phyloP scores from a whole-genome alignment of 2,888 invertebrate genomes.

The Beris chalybata region DNA sequence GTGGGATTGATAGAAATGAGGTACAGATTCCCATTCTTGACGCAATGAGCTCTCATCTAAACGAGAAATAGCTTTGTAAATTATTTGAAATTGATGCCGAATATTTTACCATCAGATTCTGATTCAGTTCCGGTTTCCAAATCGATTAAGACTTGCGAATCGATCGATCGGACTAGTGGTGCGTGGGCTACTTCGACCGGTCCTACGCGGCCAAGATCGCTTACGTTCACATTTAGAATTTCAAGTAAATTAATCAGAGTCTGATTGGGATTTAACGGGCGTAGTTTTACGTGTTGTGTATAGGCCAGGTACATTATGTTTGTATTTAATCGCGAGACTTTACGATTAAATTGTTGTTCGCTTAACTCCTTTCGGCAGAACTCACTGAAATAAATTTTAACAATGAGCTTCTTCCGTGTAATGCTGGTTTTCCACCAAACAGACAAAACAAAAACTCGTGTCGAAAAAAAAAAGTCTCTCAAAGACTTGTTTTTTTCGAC shows the following conservation, averaged over 20 bases:
- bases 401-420: slow-evolving; percentile 3
- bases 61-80: not conserved
- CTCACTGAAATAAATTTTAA: slow-evolving; percentile 64
- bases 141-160: slow-evolving; percentile 65
- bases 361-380: slow-evolving; percentile 74
- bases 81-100: not conserved
- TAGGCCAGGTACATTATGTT: slow-evolving; percentile 79
- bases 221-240: slow-evolving; percentile 66
- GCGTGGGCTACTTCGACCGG: slow-evolving; percentile 61
- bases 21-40: slow-evolving; percentile 80
- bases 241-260: slow-evolving; percentile 73
- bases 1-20: slow-evolving; percentile 39
- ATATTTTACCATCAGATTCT: slow-evolving; percentile 63
- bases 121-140: slow-evolving; percentile 66
- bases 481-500: no score
- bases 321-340: slow-evolving; percentile 77
- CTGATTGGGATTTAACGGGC: slow-evolving; percentile 66
- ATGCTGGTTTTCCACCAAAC: not conserved
- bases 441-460: no score
- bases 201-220: slow-evolving; percentile 72
- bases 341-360: slow-evolving; percentile 71
- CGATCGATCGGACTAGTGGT: slow-evolving; percentile 59
- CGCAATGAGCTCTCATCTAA: slow-evolving; percentile 65
- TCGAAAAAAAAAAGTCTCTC: no score
- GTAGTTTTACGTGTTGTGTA: slow-evolving; percentile 70